Conservation (phyloP, 2,797 vertebrate genomes). For the Melopsittacus undulatus region DNA sequence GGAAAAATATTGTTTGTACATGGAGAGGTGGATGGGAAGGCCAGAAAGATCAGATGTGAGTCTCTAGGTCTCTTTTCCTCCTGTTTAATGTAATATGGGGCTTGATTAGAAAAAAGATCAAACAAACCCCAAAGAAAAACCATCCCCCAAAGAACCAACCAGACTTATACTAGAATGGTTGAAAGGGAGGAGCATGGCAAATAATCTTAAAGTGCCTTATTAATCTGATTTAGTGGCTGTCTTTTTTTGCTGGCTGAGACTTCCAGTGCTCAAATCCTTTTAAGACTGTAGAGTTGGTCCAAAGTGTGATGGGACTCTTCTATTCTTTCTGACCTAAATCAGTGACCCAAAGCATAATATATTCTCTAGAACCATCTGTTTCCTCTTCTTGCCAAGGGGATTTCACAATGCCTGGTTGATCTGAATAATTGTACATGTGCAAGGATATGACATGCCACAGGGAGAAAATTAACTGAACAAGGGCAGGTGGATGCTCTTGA, state of each 20-base stretch:
- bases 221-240: background rate
- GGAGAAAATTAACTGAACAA: slow-evolving; percentile 38
- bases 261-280: background rate
- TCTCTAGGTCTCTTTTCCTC: background rate
- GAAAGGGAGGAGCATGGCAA: background rate
- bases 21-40: background rate
- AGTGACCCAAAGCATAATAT: slow-evolving; percentile 55
- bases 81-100: background rate
- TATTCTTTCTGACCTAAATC: slow-evolving; percentile 46
- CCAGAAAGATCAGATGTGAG: background rate
- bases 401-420: slow-evolving; percentile 63
- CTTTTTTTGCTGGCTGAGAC: background rate
- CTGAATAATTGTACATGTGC: slow-evolving; percentile 49
- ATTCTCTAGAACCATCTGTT: slow-evolving; percentile 68
- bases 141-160: background rate
- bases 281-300: slow-evolving; percentile 23
- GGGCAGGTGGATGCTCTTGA: slow-evolving; percentile 36
- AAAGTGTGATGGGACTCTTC: slow-evolving; percentile 34
- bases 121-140: background rate
- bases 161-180: background rate
- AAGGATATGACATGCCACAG: slow-evolving; percentile 32
- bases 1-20: background rate
- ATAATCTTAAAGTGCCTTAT: background rate
- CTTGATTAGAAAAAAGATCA: background rate
- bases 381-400: slow-evolving; percentile 64